Conservation (phyloP, 1,140 invertebrate genomes). For the Olivierus martensii region DNA sequence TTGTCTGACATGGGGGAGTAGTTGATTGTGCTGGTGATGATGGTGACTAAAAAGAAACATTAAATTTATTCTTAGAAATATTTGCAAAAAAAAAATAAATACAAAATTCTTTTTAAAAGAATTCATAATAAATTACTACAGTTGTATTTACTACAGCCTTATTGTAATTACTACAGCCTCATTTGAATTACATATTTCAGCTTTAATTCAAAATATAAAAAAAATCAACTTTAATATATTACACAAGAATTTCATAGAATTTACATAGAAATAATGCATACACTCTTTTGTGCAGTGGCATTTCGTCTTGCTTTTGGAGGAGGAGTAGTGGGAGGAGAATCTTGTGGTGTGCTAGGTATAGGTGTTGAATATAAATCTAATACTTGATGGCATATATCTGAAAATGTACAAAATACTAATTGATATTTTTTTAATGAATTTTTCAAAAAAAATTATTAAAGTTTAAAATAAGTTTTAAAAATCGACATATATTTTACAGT, state of each 20-base stretch:
- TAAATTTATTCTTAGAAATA: not conserved
- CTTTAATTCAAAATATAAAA: not conserved
- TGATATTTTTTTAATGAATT: no score
- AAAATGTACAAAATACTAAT: constrained; percentile 21
- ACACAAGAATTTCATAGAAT: not conserved
- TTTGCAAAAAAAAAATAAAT: no score
- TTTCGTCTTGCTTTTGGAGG: not conserved
- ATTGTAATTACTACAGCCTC: not conserved
- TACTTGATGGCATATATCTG: constrained; percentile 94
- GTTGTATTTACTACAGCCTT: no score
- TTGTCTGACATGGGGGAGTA: not conserved
- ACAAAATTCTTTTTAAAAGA: no score
- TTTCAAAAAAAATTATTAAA: no score
- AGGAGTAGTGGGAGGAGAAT: constrained; percentile 9
- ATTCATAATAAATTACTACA: no score
- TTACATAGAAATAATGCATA: not conserved
- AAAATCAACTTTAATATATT: not conserved
- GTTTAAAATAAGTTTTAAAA: no score
- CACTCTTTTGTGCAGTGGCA: not conserved
- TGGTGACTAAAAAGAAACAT: not conserved
- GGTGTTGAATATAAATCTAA: constrained; percentile 56
- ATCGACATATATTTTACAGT: no score
- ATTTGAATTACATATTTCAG: not conserved
- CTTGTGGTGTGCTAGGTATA: constrained; percentile 17
- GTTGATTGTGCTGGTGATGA: not conserved